Conservation (phyloP, 2,113 vertebrate species). For the Clarias magur region DNA sequence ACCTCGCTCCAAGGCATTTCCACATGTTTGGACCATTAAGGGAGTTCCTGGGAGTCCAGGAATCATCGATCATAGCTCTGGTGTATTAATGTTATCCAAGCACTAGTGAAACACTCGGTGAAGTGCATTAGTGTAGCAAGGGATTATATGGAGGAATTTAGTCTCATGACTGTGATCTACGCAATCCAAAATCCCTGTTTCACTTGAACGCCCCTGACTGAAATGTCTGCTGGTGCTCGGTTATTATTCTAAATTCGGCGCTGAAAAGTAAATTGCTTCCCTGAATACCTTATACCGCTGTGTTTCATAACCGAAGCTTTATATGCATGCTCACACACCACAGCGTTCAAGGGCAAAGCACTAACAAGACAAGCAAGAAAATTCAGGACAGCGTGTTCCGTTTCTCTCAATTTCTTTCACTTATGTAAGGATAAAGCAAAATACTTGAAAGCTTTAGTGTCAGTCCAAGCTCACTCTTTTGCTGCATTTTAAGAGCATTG, state of each 20-base stretch:
- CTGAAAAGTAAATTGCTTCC: not conserved
- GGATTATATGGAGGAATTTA: too few relatives aligned
- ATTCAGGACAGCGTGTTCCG: not conserved
- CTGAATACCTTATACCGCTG: constrained; percentile 29
- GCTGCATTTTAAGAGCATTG: not conserved
- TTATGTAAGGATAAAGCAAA: not conserved
- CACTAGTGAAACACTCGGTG: too few relatives aligned
- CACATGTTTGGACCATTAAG: too few relatives aligned
- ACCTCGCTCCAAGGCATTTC: too few relatives aligned
- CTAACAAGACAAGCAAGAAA: not conserved
- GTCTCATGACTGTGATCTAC: too few relatives aligned
- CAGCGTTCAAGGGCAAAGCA: constrained; percentile 4
- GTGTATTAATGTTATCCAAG: too few relatives aligned
- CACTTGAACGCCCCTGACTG: not conserved
- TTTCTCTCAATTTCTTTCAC: not conserved
- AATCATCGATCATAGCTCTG: too few relatives aligned
- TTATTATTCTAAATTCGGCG: not conserved
- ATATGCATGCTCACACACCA: not conserved
- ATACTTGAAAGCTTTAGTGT: not conserved
- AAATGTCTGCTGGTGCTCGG: not conserved
- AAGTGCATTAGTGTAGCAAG: too few relatives aligned
- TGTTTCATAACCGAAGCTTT: constrained; percentile 23
- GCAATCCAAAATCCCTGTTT: too few relatives aligned
- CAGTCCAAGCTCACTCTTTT: not conserved
- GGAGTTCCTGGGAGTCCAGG: too few relatives aligned